Conservation (phyloP, 2,113 vertebrate species). For the Albula glossodonta region DNA sequence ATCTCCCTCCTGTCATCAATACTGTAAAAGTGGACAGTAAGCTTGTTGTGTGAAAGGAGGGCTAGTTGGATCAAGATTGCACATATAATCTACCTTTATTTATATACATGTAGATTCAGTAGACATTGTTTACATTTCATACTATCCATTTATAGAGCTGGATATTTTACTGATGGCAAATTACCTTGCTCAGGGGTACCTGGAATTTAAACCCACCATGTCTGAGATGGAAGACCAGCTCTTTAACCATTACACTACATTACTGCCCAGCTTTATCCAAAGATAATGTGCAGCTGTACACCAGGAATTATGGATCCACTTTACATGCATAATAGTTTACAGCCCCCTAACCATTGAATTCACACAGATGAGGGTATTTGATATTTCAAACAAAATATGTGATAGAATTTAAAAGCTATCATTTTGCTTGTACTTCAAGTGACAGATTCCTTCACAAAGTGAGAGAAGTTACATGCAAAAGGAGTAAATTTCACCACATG, state of each 20-base stretch:
- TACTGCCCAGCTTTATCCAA: background rate
- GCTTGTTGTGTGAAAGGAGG: background rate
- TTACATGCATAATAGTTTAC: background rate
- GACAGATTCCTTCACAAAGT: background rate
- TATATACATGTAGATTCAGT: too few species aligned
- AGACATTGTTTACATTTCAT: too few species aligned
- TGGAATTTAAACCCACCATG: too few species aligned
- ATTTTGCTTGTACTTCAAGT: background rate
- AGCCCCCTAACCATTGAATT: background rate
- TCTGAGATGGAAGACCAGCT: too few species aligned
- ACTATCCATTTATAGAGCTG: too few species aligned
- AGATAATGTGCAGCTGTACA: background rate
- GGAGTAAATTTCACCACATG: background rate
- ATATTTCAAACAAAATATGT: background rate
- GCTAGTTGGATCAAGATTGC: background rate
- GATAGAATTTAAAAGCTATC: background rate
- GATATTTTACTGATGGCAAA: too few species aligned
- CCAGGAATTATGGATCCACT: background rate
- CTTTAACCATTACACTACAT: too few species aligned
- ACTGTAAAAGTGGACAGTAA: background rate
- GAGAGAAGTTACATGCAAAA: background rate
- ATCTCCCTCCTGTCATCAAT: background rate
- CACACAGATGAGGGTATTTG: background rate
- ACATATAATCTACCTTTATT: background rate
- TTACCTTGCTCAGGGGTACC: too few species aligned